These are phyloP conservation scores for Dryoscopus gambensis DNA, from an alignment of 2,113 vertebrate genomes.

Conservation along the genomic window DNA sequence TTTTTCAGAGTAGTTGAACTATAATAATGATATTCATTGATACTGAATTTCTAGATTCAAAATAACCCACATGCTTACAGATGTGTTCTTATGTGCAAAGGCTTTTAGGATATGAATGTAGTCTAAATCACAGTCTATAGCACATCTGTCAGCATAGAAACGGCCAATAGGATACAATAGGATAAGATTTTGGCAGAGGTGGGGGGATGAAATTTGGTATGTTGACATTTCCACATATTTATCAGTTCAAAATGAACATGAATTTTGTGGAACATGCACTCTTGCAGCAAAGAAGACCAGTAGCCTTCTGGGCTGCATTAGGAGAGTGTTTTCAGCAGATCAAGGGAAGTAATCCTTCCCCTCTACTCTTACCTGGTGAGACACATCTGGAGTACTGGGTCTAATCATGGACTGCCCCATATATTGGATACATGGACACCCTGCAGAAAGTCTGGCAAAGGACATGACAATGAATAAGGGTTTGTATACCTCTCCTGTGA, in stretches of 20 bases:
- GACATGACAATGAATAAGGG: not conserved
- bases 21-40: not conserved
- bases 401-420: not conserved
- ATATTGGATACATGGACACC: not conserved
- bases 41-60: not conserved
- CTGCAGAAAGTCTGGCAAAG: not conserved
- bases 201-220: not conserved
- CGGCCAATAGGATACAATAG: not conserved
- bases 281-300: not conserved
- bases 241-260: not conserved
- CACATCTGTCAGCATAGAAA: not conserved
- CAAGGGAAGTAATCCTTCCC: not conserved
- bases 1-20: not conserved
- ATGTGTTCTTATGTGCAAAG: not conserved
- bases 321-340: not conserved
- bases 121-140: not conserved
- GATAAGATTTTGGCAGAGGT: accelerated
- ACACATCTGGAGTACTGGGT: not conserved
- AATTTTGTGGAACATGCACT: not conserved
- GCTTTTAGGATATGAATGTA: not conserved
- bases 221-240: not conserved
- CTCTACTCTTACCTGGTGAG: not conserved
- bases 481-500: not conserved
- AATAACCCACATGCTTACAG: not conserved
- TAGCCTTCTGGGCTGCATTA: not conserved